These are phyloP conservation scores for Drosophila willistoni DNA, from an alignment of 1,140 invertebrate genomes.

Conservation along the genomic window DNA sequence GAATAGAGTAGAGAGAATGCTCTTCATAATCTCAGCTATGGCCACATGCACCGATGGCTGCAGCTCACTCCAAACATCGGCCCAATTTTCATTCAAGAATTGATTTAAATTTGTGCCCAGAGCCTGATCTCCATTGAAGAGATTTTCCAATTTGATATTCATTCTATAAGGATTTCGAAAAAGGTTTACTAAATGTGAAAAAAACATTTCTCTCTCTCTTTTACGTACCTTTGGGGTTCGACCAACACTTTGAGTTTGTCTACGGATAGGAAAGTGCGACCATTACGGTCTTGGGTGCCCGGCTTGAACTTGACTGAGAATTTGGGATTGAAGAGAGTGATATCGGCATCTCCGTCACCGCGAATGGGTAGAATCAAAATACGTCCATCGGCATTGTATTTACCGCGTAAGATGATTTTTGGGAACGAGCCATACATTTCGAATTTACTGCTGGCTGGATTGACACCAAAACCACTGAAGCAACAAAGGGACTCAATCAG, in stretches of 20 bases:
- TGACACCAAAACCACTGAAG: constrained; percentile 65
- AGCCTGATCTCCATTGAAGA: constrained; percentile 88
- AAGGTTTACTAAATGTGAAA: neutral
- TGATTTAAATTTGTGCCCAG: constrained; percentile 86
- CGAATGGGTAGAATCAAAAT: constrained; percentile 78
- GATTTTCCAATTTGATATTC: constrained; percentile 86
- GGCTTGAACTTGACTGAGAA: constrained; percentile 82
- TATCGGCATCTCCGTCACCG: constrained; percentile 82
- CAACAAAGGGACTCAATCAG: constrained; percentile 1
- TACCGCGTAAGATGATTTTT: constrained; percentile 69
- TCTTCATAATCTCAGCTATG: constrained; percentile 85
- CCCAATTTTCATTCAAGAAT: constrained; percentile 87
- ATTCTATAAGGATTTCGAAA: constrained; percentile 83
- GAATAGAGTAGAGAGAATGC: constrained; percentile 81
- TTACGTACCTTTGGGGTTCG: constrained; percentile 74
- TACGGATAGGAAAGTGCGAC: constrained; percentile 65
- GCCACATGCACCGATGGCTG: constrained; percentile 85
- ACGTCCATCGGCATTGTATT: constrained; percentile 76
- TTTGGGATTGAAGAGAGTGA: constrained; percentile 68
- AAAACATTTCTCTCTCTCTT: neutral
- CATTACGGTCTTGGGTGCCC: constrained; percentile 52
- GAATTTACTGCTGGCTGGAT: constrained; percentile 77
- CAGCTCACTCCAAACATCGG: constrained; percentile 84
- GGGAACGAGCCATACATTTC: constrained; percentile 78
- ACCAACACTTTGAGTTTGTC: constrained; percentile 78